Percentiles rank a stretch among this genome's conserved stretches.
Conservation (phyloP, 2,797 vertebrate species). For the Tenualosa thibaudeaui region DNA sequence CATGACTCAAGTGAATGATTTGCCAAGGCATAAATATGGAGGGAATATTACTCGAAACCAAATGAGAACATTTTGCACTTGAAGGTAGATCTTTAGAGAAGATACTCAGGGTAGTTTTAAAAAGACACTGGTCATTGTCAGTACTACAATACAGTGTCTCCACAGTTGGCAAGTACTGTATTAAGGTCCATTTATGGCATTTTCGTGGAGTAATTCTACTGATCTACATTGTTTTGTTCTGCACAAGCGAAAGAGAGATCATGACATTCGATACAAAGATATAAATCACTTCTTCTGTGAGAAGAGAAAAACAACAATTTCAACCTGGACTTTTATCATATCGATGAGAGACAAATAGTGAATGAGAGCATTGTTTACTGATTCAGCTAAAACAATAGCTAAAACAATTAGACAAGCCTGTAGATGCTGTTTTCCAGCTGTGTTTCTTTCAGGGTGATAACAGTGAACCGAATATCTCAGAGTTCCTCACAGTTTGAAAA, state of each 20-base stretch:
- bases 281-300: conserved; percentile 6
- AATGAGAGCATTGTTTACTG: not conserved
- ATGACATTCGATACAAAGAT: not conserved
- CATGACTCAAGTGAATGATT: not conserved
- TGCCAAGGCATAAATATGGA: not conserved
- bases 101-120: conserved; percentile 18
- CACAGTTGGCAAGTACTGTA: not conserved
- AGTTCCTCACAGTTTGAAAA: not conserved
- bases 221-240: conserved; percentile 7
- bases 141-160: not conserved
- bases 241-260: conserved; percentile 20
- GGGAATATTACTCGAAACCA: not conserved
- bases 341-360: not conserved
- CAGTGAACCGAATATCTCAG: not conserved
- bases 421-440: not conserved
- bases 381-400: not conserved
- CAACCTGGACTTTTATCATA: not conserved
- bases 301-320: not conserved
- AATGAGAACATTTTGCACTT: conserved; percentile 20
- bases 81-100: not conserved
- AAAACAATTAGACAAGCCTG: not conserved
- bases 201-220: conserved; percentile 12
- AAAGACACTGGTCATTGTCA: not conserved
- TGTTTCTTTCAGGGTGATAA: not conserved
- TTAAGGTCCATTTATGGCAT: conserved; percentile 7